Percentiles rank a stretch among this genome's conserved stretches.
Evolutionary conservation across 2,888 invertebrate genomes (phyloP).

Genomic region (Octonoba sinensis): DNA sequence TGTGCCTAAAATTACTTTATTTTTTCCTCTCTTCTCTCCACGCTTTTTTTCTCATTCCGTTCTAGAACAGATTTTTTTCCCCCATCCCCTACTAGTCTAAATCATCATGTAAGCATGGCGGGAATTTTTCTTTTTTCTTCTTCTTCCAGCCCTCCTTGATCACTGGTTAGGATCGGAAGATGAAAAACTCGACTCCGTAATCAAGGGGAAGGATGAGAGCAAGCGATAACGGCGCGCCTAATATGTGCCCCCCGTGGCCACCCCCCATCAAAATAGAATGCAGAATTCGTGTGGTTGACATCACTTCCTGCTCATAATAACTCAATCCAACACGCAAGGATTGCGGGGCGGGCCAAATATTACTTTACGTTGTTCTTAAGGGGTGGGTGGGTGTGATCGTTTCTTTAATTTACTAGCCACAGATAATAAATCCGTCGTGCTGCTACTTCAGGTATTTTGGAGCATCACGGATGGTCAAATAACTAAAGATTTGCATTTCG

Average conservation of each 20-base stretch:
- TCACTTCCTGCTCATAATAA: constrained; percentile 58
- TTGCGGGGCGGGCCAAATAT: constrained; percentile 50
- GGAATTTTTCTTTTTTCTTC: constrained; percentile 15
- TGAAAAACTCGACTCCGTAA: constrained; percentile 15
- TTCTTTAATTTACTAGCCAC: constrained; percentile 5
- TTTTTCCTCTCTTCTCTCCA: constrained; percentile 28
- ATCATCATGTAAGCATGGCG: constrained; percentile 35
- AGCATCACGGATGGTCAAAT: too few species aligned
- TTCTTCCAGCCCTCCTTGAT: constrained; percentile 22
- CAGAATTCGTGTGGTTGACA: constrained; percentile 54
- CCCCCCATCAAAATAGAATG: constrained; percentile 48
- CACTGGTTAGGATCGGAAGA: constrained; percentile 20
- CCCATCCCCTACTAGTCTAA: constrained; percentile 5
- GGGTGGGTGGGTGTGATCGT: neutral
- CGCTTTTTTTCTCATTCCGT: constrained; percentile 15
- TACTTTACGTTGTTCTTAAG: constrained; percentile 5
- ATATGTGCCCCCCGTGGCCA: constrained; percentile 37
- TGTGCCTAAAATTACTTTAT: constrained; percentile 42
- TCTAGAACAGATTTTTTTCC: constrained; percentile 4
- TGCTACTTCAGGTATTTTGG: too few species aligned
- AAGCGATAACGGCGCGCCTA: constrained; percentile 46
- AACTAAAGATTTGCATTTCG: too few species aligned
- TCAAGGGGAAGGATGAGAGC: constrained; percentile 37
- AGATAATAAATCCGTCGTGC: too few species aligned
- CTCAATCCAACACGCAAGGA: constrained; percentile 55